Conservation (phyloP, 2,797 vertebrate species). For the Babyrousa celebensis region DNA sequence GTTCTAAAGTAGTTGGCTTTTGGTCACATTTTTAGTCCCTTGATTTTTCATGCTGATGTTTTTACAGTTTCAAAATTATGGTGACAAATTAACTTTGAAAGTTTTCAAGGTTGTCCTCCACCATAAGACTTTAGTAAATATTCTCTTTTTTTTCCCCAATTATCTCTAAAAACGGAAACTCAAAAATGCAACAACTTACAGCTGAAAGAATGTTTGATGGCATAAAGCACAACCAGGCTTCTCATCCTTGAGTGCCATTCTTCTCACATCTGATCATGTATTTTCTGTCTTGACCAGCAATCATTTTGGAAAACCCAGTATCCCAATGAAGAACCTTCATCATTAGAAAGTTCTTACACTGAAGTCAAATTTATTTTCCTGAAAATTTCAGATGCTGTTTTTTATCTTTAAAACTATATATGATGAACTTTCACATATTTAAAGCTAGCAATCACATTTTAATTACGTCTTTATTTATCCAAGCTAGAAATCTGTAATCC, state of each 20-base stretch:
- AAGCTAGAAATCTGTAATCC: background rate
- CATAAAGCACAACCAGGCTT: background rate
- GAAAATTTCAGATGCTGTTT: background rate
- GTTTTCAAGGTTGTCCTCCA: background rate
- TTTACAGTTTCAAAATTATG: background rate
- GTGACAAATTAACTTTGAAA: background rate
- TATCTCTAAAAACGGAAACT: conserved; percentile 29
- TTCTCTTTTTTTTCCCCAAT: background rate
- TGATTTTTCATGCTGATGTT: background rate
- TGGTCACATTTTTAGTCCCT: background rate
- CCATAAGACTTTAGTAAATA: background rate
- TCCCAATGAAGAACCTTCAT: background rate
- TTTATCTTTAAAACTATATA: background rate
- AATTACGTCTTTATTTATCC: background rate
- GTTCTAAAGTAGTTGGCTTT: background rate
- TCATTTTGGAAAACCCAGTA: background rate
- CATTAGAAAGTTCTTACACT: background rate
- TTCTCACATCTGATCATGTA: background rate
- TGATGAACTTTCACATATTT: background rate
- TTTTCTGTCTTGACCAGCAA: background rate
- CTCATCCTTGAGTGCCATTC: background rate
- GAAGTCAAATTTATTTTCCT: conserved; percentile 31
- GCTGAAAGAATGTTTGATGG: background rate
- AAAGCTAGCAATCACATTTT: background rate
- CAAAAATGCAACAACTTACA: background rate